A percentile compares a stretch with the other conserved stretches of the same genome.
phyloP scores from a whole-genome alignment of 2,888 invertebrate species.

The Listrodromus nycthemerus region DNA sequence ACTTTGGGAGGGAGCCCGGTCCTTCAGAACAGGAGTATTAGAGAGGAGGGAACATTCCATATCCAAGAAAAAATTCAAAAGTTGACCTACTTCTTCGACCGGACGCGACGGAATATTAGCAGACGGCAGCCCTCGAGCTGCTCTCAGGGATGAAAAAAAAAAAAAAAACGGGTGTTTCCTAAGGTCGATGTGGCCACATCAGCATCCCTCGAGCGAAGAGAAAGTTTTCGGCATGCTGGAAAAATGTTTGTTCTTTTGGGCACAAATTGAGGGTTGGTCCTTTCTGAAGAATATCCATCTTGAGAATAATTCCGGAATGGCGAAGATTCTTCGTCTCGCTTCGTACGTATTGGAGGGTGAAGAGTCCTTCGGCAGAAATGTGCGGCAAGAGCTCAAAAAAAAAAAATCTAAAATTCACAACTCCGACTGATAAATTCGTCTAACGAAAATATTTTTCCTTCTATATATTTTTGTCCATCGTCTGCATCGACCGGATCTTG shows the following conservation, averaged over 20 bases:
- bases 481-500: neutral
- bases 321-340: neutral
- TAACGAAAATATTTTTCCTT: neutral
- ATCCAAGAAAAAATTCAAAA: slow-evolving; percentile 47
- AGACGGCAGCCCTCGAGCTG: slow-evolving; percentile 26
- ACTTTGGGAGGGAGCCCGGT: neutral
- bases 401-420: too few relatives aligned
- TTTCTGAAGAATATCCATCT: neutral
- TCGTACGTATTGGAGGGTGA: neutral
- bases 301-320: neutral
- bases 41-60: slow-evolving; percentile 13
- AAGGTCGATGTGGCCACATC: slow-evolving; percentile 40
- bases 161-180: slow-evolving; percentile 45
- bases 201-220: slow-evolving; percentile 53
- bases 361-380: too few relatives aligned
- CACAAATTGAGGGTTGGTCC: neutral
- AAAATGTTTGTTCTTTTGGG: slow-evolving; percentile 51
- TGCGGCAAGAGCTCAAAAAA: neutral
- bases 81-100: slow-evolving; percentile 58
- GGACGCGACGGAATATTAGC: neutral
- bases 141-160: slow-evolving; percentile 58
- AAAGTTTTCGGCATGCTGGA: slow-evolving; percentile 46
- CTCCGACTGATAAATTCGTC: neutral
- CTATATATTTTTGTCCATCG: neutral
- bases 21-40: slow-evolving; percentile 12